Percentiles rank a stretch among this genome's conserved stretches.
These are phyloP conservation scores for Tetrax tetrax DNA, from an alignment of 2,113 vertebrate genomes.

Conservation along the genomic window DNA sequence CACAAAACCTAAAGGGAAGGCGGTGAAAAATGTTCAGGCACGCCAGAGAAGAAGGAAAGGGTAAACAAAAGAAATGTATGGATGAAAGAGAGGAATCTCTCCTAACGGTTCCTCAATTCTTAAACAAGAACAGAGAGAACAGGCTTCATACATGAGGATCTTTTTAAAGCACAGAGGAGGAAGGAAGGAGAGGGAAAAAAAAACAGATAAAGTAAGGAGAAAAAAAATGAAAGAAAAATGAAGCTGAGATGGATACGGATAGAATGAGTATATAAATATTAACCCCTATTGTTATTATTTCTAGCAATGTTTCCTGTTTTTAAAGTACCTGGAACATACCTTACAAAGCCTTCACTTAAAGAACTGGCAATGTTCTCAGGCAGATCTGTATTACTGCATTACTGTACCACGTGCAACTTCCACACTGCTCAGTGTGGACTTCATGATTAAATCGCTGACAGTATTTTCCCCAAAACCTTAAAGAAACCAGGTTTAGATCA, in stretches of 20 bases:
- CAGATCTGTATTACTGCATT: background rate
- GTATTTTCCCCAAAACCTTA: background rate
- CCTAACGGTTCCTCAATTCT: background rate
- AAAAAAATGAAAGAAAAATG: background rate
- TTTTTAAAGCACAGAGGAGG: background rate
- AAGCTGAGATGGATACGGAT: background rate
- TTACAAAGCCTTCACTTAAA: background rate
- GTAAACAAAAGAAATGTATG: background rate
- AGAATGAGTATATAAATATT: background rate
- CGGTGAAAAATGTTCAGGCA: background rate
- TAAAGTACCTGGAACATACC: background rate
- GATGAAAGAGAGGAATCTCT: background rate
- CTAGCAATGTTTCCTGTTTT: background rate
- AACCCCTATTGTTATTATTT: background rate
- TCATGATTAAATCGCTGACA: background rate
- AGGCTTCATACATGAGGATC: background rate
- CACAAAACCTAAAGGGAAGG: background rate
- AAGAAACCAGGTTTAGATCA: background rate
- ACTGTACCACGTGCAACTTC: background rate
- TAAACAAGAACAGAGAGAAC: background rate
- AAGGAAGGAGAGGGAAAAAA: background rate
- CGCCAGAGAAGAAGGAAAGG: background rate
- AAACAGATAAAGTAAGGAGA: background rate
- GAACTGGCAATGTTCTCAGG: background rate
- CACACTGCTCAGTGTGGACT: background rate